Conservation (phyloP, 2,888 invertebrate species). For the Ornithoptera alexandrae region DNA sequence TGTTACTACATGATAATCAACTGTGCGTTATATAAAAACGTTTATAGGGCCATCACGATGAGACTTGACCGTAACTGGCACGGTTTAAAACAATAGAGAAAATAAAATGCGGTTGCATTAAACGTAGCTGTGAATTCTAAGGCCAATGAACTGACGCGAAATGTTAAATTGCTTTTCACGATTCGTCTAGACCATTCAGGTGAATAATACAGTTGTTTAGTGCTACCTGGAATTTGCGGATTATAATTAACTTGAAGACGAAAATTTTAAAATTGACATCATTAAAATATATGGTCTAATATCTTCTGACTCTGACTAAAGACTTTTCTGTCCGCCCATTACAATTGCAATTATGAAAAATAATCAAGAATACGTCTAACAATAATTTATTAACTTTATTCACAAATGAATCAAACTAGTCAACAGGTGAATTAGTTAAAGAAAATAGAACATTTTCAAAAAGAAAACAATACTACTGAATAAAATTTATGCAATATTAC, state of each 20-base stretch:
- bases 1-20: neutral
- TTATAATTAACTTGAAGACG: neutral
- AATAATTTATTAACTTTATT: too few relatives aligned
- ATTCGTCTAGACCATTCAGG: slow-evolving; percentile 8
- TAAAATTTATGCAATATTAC: too few relatives aligned
- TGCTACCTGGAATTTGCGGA: neutral
- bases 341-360: too few relatives aligned
- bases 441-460: too few relatives aligned
- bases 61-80: neutral
- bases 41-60: neutral
- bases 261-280: too few relatives aligned
- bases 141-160: slow-evolving; percentile 14
- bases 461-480: too few relatives aligned
- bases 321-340: too few relatives aligned
- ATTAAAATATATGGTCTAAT: too few relatives aligned
- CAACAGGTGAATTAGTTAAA: too few relatives aligned
- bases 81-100: slow-evolving; percentile 7
- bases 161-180: slow-evolving; percentile 11
- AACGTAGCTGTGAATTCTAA: slow-evolving; percentile 14
- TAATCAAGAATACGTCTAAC: too few relatives aligned
- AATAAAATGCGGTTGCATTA: neutral
- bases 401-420: too few relatives aligned
- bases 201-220: neutral
- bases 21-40: neutral
- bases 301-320: too few relatives aligned